These are phyloP conservation scores for Climacteris rufus DNA, from an alignment of 2,113 vertebrate species.

Conservation along the genomic window DNA sequence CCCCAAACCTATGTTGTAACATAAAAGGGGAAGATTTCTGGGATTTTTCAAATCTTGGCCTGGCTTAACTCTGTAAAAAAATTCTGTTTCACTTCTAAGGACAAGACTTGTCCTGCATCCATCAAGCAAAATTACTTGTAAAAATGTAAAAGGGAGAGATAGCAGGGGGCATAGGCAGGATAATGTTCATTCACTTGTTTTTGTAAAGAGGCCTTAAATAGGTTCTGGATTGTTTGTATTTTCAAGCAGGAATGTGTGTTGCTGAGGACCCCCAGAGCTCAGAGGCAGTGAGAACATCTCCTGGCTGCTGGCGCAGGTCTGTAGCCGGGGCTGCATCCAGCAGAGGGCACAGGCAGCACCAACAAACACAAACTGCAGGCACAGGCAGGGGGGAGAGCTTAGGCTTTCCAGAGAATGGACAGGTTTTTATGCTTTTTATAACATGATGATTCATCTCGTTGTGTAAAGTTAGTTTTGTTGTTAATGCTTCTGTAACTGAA, in stretches of 20 bases:
- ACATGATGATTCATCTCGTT: rapidly evolving
- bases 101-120: not conserved
- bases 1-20: too few species aligned
- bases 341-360: not conserved
- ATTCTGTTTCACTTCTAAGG: not conserved
- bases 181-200: not conserved
- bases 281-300: not conserved
- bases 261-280: not conserved
- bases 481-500: not conserved
- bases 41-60: not conserved
- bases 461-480: not conserved
- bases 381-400: too few species aligned
- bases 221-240: rapidly evolving
- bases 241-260: not conserved
- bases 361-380: too few species aligned
- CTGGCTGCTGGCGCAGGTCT: not conserved
- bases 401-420: rapidly evolving
- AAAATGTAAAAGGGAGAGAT: not conserved
- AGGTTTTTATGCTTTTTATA: too few species aligned
- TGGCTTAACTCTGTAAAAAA: not conserved
- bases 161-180: not conserved
- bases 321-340: not conserved
- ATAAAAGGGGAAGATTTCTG: not conserved
- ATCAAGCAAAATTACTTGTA: not conserved
- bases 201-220: rapidly evolving